phyloP scores from a whole-genome alignment of 1,140 invertebrate species.

The Drosophila setifemur region DNA sequence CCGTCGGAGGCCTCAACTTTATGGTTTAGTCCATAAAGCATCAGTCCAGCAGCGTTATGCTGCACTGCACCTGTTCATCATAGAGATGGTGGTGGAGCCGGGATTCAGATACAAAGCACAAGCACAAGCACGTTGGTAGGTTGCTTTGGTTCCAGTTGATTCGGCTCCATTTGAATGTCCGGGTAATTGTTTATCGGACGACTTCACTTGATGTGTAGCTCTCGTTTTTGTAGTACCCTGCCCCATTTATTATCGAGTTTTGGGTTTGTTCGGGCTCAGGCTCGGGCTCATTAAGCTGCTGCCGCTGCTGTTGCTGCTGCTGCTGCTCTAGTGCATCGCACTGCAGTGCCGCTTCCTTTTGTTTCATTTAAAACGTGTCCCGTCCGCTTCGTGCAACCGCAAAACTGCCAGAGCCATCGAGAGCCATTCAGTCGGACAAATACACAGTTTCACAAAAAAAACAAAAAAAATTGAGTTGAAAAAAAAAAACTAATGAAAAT shows the following conservation, averaged over 20 bases:
- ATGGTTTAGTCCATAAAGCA: slow-evolving; percentile 54
- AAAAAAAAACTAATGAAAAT: slow-evolving; percentile 54
- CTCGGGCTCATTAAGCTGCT: slow-evolving; percentile 32
- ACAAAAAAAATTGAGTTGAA: neutral
- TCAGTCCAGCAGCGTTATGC: slow-evolving; percentile 27
- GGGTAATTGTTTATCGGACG: slow-evolving; percentile 63
- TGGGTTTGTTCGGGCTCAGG: slow-evolving; percentile 49
- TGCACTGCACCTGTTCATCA: slow-evolving; percentile 44
- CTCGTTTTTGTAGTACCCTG: neutral
- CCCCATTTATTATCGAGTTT: slow-evolving; percentile 48
- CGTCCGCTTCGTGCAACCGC: slow-evolving; percentile 38
- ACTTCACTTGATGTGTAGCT: slow-evolving; percentile 55
- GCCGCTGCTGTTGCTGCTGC: slow-evolving; percentile 18
- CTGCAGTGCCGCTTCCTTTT: slow-evolving; percentile 51
- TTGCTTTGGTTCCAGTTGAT: slow-evolving; percentile 60
- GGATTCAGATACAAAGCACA: too few species aligned
- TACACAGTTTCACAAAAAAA: slow-evolving; percentile 22
- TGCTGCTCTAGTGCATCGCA: slow-evolving; percentile 60
- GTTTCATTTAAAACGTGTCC: slow-evolving; percentile 76
- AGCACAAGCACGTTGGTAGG: slow-evolving; percentile 8
- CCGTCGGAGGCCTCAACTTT: slow-evolving; percentile 37
- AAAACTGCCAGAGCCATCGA: slow-evolving; percentile 9
- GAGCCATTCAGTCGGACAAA: slow-evolving; percentile 42
- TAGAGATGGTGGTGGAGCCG: neutral
- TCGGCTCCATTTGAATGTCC: slow-evolving; percentile 61